Evolutionary conservation across 1,140 invertebrate genomes (phyloP).

Genomic region (Pteromalus puparum): DNA sequence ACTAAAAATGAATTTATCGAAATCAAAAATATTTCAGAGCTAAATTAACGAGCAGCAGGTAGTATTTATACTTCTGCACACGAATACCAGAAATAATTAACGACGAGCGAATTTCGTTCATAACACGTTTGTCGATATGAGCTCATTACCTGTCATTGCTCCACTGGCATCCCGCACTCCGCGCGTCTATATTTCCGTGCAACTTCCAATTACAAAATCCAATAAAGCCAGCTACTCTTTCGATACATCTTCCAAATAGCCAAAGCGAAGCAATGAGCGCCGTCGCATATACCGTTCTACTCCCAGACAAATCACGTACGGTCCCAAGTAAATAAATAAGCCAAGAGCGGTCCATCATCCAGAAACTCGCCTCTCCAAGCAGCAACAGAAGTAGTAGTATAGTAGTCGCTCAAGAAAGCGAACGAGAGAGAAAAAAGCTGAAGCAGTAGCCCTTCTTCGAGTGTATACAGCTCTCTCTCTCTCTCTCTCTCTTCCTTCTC

Average conservation of each 20-base stretch:
- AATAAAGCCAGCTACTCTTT: not conserved
- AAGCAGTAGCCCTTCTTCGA: not conserved
- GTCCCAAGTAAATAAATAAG: conserved; percentile 28
- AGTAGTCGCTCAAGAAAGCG: not conserved
- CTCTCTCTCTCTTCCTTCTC: not conserved
- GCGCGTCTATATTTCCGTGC: not conserved
- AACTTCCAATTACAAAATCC: not conserved
- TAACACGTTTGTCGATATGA: not conserved
- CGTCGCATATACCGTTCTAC: too few species aligned
- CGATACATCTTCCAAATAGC: too few species aligned
- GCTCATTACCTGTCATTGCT: not conserved
- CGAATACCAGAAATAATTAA: too few species aligned
- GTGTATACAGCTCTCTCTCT: not conserved
- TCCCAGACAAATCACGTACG: not conserved
- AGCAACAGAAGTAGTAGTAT: not conserved
- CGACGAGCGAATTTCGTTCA: too few species aligned
- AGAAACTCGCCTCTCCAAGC: not conserved
- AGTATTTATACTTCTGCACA: too few species aligned
- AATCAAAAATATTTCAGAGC: too few species aligned
- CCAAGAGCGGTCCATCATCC: not conserved
- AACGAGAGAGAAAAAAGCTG: not conserved
- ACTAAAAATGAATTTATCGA: too few species aligned
- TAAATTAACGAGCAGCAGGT: too few species aligned
- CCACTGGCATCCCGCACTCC: not conserved
- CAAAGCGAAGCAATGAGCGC: too few species aligned